Conservation (phyloP, 2,888 invertebrate genomes). For the Esperia sulphurella region DNA sequence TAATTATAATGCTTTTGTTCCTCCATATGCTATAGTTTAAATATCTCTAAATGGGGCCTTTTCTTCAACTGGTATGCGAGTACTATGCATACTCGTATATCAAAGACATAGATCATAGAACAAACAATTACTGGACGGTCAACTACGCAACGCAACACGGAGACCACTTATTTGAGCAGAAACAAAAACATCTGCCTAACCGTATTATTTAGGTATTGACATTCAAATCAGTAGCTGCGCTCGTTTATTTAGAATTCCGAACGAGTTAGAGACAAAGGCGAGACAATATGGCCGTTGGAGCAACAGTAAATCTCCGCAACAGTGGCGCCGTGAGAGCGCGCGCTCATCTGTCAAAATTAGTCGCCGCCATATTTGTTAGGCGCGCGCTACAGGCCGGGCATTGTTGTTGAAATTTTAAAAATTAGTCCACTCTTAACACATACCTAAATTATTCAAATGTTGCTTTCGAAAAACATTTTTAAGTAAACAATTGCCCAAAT, state of each 20-base stretch:
- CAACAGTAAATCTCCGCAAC: slow-evolving; percentile 70
- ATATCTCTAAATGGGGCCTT: too few species aligned
- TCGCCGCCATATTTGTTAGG: slow-evolving; percentile 49
- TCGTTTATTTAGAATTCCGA: slow-evolving; percentile 70
- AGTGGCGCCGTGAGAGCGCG: slow-evolving; percentile 67
- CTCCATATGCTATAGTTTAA: too few species aligned
- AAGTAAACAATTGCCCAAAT: background rate
- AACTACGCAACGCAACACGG: slow-evolving; percentile 19
- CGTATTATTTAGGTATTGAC: slow-evolving; percentile 67
- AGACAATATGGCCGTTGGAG: slow-evolving; percentile 70
- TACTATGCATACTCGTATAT: too few species aligned
- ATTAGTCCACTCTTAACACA: background rate
- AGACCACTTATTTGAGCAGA: slow-evolving; percentile 53
- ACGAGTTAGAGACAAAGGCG: slow-evolving; percentile 58
- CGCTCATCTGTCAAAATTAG: slow-evolving; percentile 69
- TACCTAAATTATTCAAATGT: background rate
- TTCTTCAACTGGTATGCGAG: too few species aligned
- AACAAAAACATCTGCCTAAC: slow-evolving; percentile 63
- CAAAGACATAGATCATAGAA: slow-evolving; percentile 5
- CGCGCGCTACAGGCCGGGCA: slow-evolving; percentile 1
- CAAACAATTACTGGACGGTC: background rate
- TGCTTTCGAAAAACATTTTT: background rate
- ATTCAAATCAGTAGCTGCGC: slow-evolving; percentile 74
- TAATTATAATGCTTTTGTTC: too few species aligned
- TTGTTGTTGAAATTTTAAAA: background rate